Evolutionary conservation across 1,140 invertebrate species (phyloP).

Genomic region (Drosophila orena): DNA sequence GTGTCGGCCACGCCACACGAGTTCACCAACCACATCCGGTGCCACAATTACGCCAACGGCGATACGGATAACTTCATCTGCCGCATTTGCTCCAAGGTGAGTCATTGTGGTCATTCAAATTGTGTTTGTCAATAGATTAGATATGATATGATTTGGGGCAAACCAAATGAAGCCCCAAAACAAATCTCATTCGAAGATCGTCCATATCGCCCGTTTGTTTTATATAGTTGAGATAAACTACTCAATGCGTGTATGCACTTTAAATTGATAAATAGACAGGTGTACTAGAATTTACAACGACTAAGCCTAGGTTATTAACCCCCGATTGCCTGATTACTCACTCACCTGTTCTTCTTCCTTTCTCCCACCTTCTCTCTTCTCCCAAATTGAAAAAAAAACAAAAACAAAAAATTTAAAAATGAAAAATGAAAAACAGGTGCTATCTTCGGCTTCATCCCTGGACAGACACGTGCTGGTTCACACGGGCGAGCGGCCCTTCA

Average conservation of each 20-base stretch:
- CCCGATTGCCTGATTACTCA: conserved; percentile 21
- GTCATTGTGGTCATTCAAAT: conserved; percentile 1
- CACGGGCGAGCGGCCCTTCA: conserved; percentile 91
- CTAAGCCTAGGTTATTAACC: neutral
- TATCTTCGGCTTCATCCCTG: conserved; percentile 92
- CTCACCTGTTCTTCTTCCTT: conserved; percentile 15
- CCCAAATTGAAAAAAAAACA: too few species aligned
- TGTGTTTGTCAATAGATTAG: neutral
- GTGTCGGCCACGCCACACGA: conserved; percentile 87
- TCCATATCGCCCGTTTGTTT: neutral
- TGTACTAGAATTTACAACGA: neutral
- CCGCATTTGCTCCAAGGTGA: conserved; percentile 86
- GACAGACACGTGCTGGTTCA: conserved; percentile 91
- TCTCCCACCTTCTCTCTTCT: neutral
- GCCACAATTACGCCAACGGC: conserved; percentile 87
- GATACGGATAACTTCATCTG: conserved; percentile 86
- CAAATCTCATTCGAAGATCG: neutral
- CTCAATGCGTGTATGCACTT: neutral
- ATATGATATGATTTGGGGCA: too few species aligned
- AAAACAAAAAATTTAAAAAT: too few species aligned
- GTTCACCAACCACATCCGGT: conserved; percentile 89
- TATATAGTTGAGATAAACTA: neutral
- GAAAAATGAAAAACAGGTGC: conserved; percentile 83
- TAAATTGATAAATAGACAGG: neutral
- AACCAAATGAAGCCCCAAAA: too few species aligned